These are phyloP conservation scores for Gymnogyps californianus DNA, from an alignment of 2,113 vertebrate species.

Conservation along the genomic window DNA sequence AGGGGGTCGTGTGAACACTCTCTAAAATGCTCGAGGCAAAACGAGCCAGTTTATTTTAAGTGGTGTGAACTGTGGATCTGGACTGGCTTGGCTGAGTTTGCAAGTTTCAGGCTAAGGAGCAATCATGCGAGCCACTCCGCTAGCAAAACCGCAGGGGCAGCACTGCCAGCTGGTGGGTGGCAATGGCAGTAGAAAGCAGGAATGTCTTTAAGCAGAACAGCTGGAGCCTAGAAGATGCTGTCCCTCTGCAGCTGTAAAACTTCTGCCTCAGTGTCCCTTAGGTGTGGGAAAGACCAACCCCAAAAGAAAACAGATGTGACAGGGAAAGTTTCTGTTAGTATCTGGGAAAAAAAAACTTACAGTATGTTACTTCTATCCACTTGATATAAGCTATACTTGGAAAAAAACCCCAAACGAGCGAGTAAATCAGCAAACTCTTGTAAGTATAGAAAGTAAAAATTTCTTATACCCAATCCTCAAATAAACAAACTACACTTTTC, in stretches of 20 bases:
- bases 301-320: neutral
- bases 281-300: neutral
- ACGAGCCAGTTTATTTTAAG: neutral
- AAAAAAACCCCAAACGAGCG: neutral
- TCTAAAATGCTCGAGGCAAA: neutral
- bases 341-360: neutral
- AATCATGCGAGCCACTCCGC: neutral
- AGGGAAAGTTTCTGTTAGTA: neutral
- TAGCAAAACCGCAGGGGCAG: neutral
- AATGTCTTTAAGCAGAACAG: neutral
- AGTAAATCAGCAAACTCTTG: neutral
- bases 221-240: neutral
- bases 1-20: neutral
- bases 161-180: neutral
- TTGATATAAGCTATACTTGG: neutral
- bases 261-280: neutral
- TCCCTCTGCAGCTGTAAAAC: neutral
- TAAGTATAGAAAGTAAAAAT: neutral
- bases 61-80: neutral
- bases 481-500: neutral
- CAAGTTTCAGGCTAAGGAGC: neutral
- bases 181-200: neutral
- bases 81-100: neutral
- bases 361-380: neutral
- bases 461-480: neutral